Conservation (phyloP, 2,888 invertebrate genomes). For the Parapristionchus giblindavisi region DNA sequence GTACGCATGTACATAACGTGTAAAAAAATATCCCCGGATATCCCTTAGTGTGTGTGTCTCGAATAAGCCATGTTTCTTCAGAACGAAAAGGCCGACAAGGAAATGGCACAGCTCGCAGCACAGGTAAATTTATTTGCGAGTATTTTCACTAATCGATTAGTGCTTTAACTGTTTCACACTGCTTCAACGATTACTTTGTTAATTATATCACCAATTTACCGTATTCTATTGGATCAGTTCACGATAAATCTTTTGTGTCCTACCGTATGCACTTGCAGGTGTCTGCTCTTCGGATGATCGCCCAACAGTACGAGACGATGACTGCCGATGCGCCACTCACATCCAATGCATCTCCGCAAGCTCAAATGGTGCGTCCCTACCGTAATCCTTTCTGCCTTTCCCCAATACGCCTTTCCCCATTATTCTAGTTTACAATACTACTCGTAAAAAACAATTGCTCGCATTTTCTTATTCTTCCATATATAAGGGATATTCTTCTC, state of each 20-base stretch:
- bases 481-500: too few species aligned
- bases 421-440: too few species aligned
- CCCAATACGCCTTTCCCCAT: too few species aligned
- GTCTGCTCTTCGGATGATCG: constrained; percentile 66
- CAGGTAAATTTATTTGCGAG: constrained; percentile 39
- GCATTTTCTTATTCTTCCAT: too few species aligned
- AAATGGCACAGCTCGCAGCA: constrained; percentile 53
- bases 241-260: too few species aligned
- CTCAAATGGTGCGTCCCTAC: constrained; percentile 64
- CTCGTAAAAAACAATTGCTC: too few species aligned
- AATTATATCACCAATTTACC: neutral
- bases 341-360: constrained; percentile 54
- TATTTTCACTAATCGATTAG: neutral
- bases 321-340: constrained; percentile 49
- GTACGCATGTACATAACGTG: too few species aligned
- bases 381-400: too few species aligned
- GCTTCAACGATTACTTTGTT: neutral
- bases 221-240: neutral
- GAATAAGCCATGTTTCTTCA: too few species aligned
- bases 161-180: too few species aligned
- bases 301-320: constrained; percentile 67
- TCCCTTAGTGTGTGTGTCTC: too few species aligned
- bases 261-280: constrained; percentile 39
- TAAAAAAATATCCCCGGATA: too few species aligned
- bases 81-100: constrained; percentile 51